Base-by-base conservation (phyloP, 2,113 vertebrate species). In the Trematomus loennbergii region DNA sequence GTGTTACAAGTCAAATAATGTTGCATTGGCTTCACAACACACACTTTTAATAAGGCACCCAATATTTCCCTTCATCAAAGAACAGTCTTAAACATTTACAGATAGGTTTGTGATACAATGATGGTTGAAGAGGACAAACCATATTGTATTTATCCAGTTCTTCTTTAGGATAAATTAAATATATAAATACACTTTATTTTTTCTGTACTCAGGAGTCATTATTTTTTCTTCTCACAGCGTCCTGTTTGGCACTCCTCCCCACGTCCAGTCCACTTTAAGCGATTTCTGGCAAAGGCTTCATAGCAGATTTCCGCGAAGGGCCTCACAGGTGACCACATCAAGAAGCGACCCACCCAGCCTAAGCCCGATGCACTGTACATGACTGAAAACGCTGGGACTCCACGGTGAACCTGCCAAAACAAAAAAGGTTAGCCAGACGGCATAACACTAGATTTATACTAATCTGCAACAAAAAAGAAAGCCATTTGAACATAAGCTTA, bases 281-380 rank as follows among this genome's bases (percentile, higher is more conserved):
- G 87, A 53, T 94, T 94, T 69, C 25, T 89, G 53, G 93, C 92
- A 81, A 94, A 94, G 60, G 91, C 12, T n/a, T 53, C 79, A 5
- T 93, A 94, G 4, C 82, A 79, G 46, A 80, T 87, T 80, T 90
- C 90, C 93, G 93, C 88, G 2, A 93, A 43, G 0, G 94, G 90
- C 69, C 92, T 90, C 55, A 94, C 70, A 1, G 73, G 79, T 9
- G 91, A 72, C 83, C 85, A 90, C 84, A 89, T 91, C 80, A 93
- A 90, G 16, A 94, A 72, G 66, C 54, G 49, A 1, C 87, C 92
- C 72, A 95, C 18, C 87, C 89, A 93, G 11, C 83, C 74, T 1
- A 95, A 81, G 36, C 93, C 94, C 50, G 93, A 80, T 0, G 91
- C 90, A 0, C 73, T 45, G 71, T 94, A 95, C 93, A 94, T 93